A percentile compares a stretch with the other conserved stretches of the same genome.
Evolutionary conservation across 1,140 invertebrate species (phyloP).

Genomic region (Centruroides sculpturatus): DNA sequence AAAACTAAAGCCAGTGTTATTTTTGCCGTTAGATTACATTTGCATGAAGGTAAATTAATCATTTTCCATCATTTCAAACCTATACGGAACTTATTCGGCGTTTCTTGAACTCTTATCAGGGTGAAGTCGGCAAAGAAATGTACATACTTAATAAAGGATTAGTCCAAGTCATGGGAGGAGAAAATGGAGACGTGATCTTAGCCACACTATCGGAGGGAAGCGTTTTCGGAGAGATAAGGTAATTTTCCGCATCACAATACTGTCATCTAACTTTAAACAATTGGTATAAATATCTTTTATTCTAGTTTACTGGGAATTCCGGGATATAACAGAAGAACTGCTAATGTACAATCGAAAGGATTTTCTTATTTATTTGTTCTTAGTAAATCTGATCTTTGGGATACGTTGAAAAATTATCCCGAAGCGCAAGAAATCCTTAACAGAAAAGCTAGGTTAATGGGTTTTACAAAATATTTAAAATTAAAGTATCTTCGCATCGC

Average conservation of each 20-base stretch:
- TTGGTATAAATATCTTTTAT: no score
- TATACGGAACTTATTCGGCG: background rate
- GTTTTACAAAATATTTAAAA: no score
- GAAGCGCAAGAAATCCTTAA: constrained; percentile 73
- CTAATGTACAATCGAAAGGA: constrained; percentile 78
- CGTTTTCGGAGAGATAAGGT: constrained; percentile 87
- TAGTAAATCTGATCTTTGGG: constrained; percentile 72
- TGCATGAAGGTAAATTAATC: constrained; percentile 48
- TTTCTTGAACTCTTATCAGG: constrained; percentile 32
- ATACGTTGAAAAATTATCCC: constrained; percentile 75
- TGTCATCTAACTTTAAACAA: no score
- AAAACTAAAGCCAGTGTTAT: constrained; percentile 73
- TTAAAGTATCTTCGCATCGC: constrained; percentile 19
- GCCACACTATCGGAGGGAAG: constrained; percentile 74
- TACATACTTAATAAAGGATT: constrained; percentile 85
- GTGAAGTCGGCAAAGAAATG: constrained; percentile 92
- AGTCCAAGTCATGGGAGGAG: constrained; percentile 56
- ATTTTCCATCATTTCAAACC: background rate
- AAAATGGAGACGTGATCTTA: constrained; percentile 52
- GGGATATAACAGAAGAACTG: constrained; percentile 72
- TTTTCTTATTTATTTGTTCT: constrained; percentile 84
- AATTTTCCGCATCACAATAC: background rate
- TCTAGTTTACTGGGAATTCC: constrained; percentile 61
- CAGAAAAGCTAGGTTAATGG: constrained; percentile 52
- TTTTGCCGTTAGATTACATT: constrained; percentile 74